Percentiles rank a stretch among this genome's conserved stretches.
Conservation (phyloP, 1,140 invertebrate species). For the Venustaconcha ellipsiformis region DNA sequence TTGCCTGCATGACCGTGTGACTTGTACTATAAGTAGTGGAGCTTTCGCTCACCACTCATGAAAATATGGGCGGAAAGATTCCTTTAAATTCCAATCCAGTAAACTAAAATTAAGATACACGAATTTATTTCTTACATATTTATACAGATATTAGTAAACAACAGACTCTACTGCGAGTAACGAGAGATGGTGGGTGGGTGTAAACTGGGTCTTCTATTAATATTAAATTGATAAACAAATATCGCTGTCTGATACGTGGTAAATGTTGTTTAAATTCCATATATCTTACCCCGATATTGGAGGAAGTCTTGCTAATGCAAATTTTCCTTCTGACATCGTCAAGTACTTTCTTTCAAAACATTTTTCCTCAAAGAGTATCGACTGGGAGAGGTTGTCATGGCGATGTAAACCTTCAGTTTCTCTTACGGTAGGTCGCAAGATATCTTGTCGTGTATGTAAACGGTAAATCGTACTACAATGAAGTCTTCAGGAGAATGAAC, state of each 20-base stretch:
- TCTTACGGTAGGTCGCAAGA: slow-evolving; percentile 9
- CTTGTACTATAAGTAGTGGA: no score
- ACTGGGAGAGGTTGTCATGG: slow-evolving; percentile 20
- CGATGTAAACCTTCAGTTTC: slow-evolving; percentile 14
- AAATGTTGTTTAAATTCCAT: not conserved
- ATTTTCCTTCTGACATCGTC: slow-evolving; percentile 34
- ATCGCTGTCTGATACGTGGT: not conserved
- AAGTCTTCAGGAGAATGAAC: no score
- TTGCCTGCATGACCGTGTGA: no score
- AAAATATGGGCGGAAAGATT: no score
- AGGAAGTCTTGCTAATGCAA: slow-evolving; percentile 51
- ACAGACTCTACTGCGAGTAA: slow-evolving; percentile 2
- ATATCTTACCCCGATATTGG: slow-evolving; percentile 52
- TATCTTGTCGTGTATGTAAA: no score
- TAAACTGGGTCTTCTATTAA: not conserved
- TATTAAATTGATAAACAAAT: not conserved
- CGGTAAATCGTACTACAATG: no score
- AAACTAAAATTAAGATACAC: not conserved
- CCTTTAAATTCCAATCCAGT: no score
- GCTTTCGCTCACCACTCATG: no score
- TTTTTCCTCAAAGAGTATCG: not conserved
- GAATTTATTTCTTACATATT: not conserved
- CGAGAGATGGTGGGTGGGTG: not conserved
- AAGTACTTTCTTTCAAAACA: not conserved
- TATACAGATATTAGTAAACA: not conserved